Evolutionary conservation across 2,797 vertebrate genomes (phyloP).

Genomic region (Dryobates pubescens): DNA sequence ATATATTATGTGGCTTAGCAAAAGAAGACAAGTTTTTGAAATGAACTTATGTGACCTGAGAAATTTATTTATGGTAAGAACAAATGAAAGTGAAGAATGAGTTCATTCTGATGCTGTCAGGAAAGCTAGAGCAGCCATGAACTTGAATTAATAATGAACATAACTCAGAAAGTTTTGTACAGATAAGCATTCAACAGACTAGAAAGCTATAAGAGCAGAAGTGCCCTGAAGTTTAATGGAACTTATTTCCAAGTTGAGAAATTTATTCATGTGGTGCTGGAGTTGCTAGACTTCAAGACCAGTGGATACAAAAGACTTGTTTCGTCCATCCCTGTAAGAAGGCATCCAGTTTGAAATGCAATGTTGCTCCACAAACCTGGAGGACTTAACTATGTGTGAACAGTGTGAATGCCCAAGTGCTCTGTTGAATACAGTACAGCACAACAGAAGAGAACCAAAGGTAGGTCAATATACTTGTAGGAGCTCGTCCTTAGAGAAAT

Average conservation of each 20-base stretch:
- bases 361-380: not conserved
- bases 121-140: not conserved
- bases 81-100: slow-evolving; percentile 2
- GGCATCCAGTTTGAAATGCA: not conserved
- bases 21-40: not conserved
- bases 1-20: not conserved
- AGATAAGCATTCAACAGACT: not conserved
- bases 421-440: not conserved
- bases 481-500: not conserved
- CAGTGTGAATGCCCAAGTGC: not conserved
- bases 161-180: slow-evolving; percentile 26
- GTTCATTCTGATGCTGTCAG: not conserved
- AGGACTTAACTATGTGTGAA: not conserved
- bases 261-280: not conserved
- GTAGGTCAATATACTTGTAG: not conserved
- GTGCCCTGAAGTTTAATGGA: not conserved
- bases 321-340: not conserved
- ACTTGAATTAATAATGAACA: slow-evolving; percentile 11
- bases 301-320: not conserved
- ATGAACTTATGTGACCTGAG: not conserved
- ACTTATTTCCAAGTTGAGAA: slow-evolving; percentile 13
- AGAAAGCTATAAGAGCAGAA: not conserved
- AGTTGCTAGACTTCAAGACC: not conserved
- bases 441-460: not conserved
- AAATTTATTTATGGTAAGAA: not conserved